phyloP scores from a whole-genome alignment of 2,888 invertebrate genomes.

The Thumatha senex region DNA sequence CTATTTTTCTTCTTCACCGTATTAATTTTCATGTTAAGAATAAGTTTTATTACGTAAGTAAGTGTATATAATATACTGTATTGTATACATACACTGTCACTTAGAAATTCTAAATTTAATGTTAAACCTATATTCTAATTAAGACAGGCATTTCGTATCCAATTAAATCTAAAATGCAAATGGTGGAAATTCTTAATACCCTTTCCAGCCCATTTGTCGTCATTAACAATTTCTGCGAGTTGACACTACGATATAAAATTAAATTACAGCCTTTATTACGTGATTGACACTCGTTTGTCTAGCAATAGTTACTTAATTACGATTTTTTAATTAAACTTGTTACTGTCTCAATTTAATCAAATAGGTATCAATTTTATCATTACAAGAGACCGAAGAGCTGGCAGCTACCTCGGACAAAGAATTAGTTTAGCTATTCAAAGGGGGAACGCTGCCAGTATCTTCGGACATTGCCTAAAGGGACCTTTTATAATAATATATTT shows the following conservation, averaged over 20 bases:
- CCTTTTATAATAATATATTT: too few species aligned
- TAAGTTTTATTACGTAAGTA: too few species aligned
- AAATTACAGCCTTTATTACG: slow-evolving; percentile 54
- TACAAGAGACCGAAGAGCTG: too few species aligned
- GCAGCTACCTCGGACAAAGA: too few species aligned
- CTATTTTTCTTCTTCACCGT: too few species aligned
- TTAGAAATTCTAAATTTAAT: not conserved
- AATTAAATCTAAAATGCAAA: slow-evolving; percentile 4
- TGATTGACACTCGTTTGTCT: slow-evolving; percentile 40
- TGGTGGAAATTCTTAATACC: slow-evolving; percentile 9
- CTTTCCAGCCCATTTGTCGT: slow-evolving; percentile 24
- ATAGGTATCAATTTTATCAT: too few species aligned
- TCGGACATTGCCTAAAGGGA: too few species aligned
- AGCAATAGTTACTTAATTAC: slow-evolving; percentile 57
- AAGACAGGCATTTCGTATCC: slow-evolving; percentile 1
- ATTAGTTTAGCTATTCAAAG: too few species aligned
- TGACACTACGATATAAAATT: slow-evolving; percentile 41
- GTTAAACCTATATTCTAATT: not conserved
- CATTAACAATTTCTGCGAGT: slow-evolving; percentile 43
- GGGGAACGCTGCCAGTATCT: too few species aligned
- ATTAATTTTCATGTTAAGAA: too few species aligned
- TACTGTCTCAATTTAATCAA: slow-evolving; percentile 10
- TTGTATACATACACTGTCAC: too few species aligned
- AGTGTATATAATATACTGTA: too few species aligned
- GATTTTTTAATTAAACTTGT: slow-evolving; percentile 30